A percentile compares a stretch with the other conserved stretches of the same genome.
These are phyloP conservation scores for Sipha maydis DNA, from an alignment of 2,888 invertebrate species.

Conservation along the genomic window DNA sequence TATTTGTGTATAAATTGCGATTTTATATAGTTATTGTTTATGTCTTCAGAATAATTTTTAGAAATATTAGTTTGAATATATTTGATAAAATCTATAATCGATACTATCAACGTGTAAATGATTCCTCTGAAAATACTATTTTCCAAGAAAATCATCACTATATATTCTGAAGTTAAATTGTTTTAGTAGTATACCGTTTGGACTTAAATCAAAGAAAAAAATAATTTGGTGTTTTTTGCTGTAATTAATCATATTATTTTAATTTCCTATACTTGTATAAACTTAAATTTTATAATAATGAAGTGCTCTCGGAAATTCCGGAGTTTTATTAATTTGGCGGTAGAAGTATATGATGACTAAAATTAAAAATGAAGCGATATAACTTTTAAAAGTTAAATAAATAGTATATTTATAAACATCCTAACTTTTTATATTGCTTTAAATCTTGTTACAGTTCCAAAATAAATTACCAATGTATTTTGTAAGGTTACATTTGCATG, in stretches of 20 bases:
- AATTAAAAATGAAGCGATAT: neutral
- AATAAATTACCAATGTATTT: neutral
- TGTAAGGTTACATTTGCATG: conserved; percentile 4
- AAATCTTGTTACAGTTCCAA: no score
- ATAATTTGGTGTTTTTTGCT: neutral
- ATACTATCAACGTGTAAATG: neutral
- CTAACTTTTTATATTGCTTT: no score
- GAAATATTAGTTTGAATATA: conserved; percentile 19
- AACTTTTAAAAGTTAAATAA: neutral
- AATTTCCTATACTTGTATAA: conserved; percentile 3
- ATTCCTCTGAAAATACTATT: neutral
- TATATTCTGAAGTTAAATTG: neutral
- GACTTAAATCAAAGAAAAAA: neutral
- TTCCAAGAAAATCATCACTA: neutral
- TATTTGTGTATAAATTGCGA: conserved; percentile 4
- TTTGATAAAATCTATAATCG: neutral
- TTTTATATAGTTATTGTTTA: conserved; percentile 7
- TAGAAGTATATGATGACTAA: neutral
- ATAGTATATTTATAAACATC: no score
- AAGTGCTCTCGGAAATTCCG: conserved; percentile 42
- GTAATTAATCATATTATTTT: neutral
- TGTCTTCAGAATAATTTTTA: neutral
- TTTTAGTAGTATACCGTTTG: neutral
- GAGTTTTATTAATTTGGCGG: neutral
- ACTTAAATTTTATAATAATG: neutral